A percentile compares a stretch with the other conserved stretches of the same genome.
These are phyloP conservation scores for Drosophila buzzatii DNA, from an alignment of 2,888 invertebrate genomes.

Conservation along the genomic window DNA sequence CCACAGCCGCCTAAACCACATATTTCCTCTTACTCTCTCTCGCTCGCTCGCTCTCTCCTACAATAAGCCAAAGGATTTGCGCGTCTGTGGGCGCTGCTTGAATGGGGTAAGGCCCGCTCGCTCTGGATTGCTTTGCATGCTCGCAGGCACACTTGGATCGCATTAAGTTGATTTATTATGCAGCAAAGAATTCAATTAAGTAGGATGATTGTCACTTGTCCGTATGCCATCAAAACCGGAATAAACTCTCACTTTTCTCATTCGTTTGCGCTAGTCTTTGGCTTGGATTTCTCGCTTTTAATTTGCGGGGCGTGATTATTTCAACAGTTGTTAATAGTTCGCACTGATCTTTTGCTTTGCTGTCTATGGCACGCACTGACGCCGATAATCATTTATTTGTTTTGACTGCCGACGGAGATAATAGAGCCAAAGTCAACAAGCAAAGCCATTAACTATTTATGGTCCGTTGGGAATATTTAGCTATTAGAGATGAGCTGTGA, in stretches of 20 bases:
- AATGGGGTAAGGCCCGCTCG: conserved; percentile 16
- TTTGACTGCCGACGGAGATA: conserved; percentile 47
- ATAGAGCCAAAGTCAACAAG: conserved; percentile 34
- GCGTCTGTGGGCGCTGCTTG: conserved; percentile 13
- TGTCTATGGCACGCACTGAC: conserved; percentile 33
- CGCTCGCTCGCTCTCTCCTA: conserved; percentile 11
- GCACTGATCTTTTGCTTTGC: conserved; percentile 46
- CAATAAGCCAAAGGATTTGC: conserved; percentile 74
- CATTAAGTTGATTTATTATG: conserved; percentile 84
- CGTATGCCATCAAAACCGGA: conserved; percentile 77
- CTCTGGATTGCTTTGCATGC: conserved; percentile 75
- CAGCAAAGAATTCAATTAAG: conserved; percentile 84
- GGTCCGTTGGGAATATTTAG: neutral
- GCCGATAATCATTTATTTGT: conserved; percentile 68
- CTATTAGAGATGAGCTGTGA: neutral
- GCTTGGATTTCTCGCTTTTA: conserved; percentile 39
- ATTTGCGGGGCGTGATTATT: conserved; percentile 71
- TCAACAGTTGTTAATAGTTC: conserved; percentile 74
- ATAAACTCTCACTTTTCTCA: conserved; percentile 17
- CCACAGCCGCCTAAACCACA: conserved; percentile 68
- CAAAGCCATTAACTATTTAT: conserved; percentile 8
- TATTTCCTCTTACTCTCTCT: neutral
- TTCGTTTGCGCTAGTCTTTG: conserved; percentile 5
- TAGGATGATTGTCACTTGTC: conserved; percentile 84
- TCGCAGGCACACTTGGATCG: conserved; percentile 79